Evolutionary conservation across 2,888 invertebrate species (phyloP), one percentile per base, ranked within the genome.

Genomic region (Eurytoma californica): DNA sequence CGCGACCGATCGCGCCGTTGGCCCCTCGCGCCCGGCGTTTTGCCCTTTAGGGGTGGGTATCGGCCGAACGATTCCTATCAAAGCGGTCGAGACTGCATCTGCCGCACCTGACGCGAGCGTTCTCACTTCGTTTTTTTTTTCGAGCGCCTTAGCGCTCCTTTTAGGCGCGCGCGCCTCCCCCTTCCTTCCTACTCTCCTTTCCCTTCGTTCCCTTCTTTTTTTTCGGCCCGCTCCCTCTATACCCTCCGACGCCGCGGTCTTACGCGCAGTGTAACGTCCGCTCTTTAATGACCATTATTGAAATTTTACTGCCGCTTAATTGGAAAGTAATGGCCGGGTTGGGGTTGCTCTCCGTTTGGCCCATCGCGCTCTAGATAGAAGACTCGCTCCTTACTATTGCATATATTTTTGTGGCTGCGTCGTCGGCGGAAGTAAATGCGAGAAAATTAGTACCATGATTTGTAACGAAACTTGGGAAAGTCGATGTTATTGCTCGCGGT

Each of bases 301-400:
- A 89, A 90, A 90, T 90, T 90, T 89, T 89, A 90, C 86, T 87
- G 85, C 87, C 84, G 87, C 88, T 88, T 90, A 90, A 90, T 90
- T 90, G 89, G 86, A 87, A 88, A 88, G 88, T 90, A 90, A 90
- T 89, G 87, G 84, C 82, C 39, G 83, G 85, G 87, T 86, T 87
- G 83, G 83, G 16, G 53, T n/a, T 39, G 60, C 20, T 39, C 39
- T 39, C 39, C 39, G 39, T 39, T 39, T 9, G 39, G 39, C 61
- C 18, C 61, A 75, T 75, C 75, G 68, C 20, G 39, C 39, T 77
- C 80, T 80, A n/a, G 57, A 58, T 57, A 66, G 18, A n/a, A 28
- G 57, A 57, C 72, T 51, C 53, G 14, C 39, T 3, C 16, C 55
- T 55, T 24, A 55, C 55, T 53, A 13, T 58, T 58, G 24, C 14